Evolutionary conservation across 2,113 vertebrate species (phyloP), one percentile per base, ranked within the genome.

Genomic region (Poeciliopsis turrubarensis): DNA sequence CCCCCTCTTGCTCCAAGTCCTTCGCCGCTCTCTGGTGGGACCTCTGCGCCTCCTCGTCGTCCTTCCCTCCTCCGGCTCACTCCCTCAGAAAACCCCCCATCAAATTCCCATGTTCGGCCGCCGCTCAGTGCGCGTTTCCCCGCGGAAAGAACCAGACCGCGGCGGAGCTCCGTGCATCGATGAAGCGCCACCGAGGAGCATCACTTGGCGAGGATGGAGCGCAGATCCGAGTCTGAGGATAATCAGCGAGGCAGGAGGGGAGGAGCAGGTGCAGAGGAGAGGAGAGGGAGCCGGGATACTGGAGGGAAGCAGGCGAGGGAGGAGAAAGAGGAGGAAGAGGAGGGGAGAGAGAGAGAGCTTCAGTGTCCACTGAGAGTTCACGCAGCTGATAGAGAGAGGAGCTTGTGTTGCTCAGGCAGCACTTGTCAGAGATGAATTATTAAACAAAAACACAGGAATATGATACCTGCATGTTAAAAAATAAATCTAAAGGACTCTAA

Each of bases 191-290:
- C 78, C 65, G 65, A 65, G 70, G 68, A 89, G 86, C 90, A 90
- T 87, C 90, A 83, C 87, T 86, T 66, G 60, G 83, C 61, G 86
- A 83, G 71, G 41, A 81, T 51, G 32, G 77, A 82, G 81, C 66
- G 54, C 83, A 41, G 80, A 83, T 87, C 76, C 1, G 79, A 84
- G 70, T 78, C 63, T 69, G 84, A 84, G 82, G 77, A 84, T 81
- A 85, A 85, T 78, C 34, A 32, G 30, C 29, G 83, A 89, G 74
- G 70, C 66, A 87, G 89, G 82, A 86, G 84, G 86, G 89, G 87
- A 85, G 85, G 86, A 87, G 89, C 82, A 87, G 86, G 89, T 84
- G 89, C 79, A 82, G 76, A 68, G 77, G 30, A 31, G 81, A 77
- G 86, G 79, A 57, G 87, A 82, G 79, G 51, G 70, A 65, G 78